phyloP scores from a whole-genome alignment of 2,888 invertebrate species.

The Agonum fuliginosum region DNA sequence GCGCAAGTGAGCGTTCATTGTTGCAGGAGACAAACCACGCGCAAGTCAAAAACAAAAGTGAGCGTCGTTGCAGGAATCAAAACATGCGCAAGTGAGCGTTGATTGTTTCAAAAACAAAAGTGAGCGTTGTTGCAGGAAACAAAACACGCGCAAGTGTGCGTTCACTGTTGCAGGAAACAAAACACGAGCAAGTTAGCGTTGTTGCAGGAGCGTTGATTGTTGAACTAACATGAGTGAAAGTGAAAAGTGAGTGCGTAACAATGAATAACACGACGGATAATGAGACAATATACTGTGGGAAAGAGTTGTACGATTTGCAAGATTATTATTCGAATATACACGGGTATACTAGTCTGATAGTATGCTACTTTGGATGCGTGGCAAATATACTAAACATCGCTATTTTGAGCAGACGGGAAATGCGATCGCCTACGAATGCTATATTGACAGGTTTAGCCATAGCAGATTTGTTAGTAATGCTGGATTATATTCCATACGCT shows the following conservation, averaged over 20 bases:
- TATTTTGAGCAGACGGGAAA: slow-evolving; percentile 91
- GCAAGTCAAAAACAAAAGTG: too few relatives aligned
- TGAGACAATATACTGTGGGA: slow-evolving; percentile 35
- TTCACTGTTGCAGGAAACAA: too few relatives aligned
- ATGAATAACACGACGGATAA: slow-evolving; percentile 28
- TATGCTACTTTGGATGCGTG: slow-evolving; percentile 92
- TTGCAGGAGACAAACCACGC: too few relatives aligned
- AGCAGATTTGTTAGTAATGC: slow-evolving; percentile 95
- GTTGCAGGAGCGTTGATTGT: not conserved
- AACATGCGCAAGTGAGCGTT: too few relatives aligned
- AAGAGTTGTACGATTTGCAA: slow-evolving; percentile 77
- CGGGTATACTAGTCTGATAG: slow-evolving; percentile 89
- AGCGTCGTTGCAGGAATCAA: too few relatives aligned
- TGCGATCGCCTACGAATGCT: slow-evolving; percentile 93
- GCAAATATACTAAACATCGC: slow-evolving; percentile 95
- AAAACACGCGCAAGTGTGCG: too few relatives aligned
- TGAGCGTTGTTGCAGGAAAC: too few relatives aligned
- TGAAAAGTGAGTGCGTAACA: not conserved
- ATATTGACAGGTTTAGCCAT: slow-evolving; percentile 93
- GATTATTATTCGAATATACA: slow-evolving; percentile 83
- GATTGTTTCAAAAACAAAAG: too few relatives aligned
- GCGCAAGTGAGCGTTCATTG: too few relatives aligned
- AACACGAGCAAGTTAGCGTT: too few relatives aligned
- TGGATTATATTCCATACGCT: slow-evolving; percentile 94
- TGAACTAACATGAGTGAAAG: not conserved